Conservation (phyloP, 2,113 vertebrate genomes). For the Poeciliopsis turrubarensis region DNA sequence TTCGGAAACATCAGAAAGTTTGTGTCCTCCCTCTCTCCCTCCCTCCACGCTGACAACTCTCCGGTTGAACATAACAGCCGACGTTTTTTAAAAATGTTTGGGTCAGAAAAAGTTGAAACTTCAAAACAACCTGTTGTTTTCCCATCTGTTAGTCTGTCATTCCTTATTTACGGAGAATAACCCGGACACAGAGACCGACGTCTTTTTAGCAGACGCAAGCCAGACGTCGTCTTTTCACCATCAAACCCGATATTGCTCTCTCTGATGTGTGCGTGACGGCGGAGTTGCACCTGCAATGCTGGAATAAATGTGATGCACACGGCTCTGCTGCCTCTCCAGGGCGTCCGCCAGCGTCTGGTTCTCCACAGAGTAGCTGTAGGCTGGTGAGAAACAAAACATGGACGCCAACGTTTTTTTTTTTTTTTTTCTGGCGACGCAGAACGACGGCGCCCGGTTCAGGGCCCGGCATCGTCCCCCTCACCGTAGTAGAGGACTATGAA, state of each 20-base stretch:
- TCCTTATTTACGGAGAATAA: background rate
- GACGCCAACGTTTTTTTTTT: background rate
- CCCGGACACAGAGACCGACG: too few relatives aligned
- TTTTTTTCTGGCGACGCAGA: background rate
- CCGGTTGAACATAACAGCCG: background rate
- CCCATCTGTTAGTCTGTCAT: background rate
- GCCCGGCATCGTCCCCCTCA: conserved; percentile 15
- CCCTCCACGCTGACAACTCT: too few relatives aligned
- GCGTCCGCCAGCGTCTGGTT: conserved; percentile 49
- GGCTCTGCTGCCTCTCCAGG: conserved; percentile 43
- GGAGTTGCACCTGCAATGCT: conserved; percentile 40
- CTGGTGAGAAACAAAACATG: conserved; percentile 26
- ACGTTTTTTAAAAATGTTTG: background rate
- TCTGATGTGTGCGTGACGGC: background rate
- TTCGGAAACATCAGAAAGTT: background rate
- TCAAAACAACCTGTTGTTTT: too few relatives aligned
- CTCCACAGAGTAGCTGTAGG: conserved; percentile 64
- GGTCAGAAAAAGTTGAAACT: too few relatives aligned
- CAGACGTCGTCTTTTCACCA: background rate
- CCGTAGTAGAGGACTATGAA: conserved; percentile 68
- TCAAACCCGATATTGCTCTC: background rate
- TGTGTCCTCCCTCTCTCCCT: too few relatives aligned
- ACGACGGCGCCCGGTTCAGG: accelerated
- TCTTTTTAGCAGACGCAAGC: too few relatives aligned
- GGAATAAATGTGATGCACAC: conserved; percentile 37